Percentiles rank a stretch among this genome's conserved stretches.
phyloP scores from a whole-genome alignment of 2,113 vertebrate genomes.

The Ictidomys tridecemlineatus region DNA sequence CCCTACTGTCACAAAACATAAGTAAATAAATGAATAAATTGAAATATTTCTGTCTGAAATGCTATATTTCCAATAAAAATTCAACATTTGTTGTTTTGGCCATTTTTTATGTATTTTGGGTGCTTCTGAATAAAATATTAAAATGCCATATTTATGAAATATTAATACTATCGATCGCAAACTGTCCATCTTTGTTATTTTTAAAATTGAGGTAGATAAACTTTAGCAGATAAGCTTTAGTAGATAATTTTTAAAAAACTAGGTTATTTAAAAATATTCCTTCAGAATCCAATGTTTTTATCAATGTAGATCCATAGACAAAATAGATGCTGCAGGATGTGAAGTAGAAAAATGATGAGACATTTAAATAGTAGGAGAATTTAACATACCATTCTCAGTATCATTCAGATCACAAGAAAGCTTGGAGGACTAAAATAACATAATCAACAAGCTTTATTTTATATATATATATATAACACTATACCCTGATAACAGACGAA shows the following conservation, averaged over 20 bases:
- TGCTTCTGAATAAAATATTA: background rate
- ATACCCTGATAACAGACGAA: background rate
- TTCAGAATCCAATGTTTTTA: too few relatives aligned
- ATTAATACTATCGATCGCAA: background rate
- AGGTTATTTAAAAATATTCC: too few relatives aligned
- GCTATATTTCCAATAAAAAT: too few relatives aligned
- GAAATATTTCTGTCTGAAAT: too few relatives aligned
- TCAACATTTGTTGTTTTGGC: background rate
- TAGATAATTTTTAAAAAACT: too few relatives aligned
- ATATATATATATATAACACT: background rate
- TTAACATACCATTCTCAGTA: background rate
- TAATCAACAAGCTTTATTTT: background rate
- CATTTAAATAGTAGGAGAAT: background rate
- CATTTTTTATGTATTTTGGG: background rate
- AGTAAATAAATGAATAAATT: too few relatives aligned
- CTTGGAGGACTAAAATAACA: background rate
- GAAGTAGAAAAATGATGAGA: background rate
- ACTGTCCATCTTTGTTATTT: background rate
- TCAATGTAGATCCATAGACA: background rate
- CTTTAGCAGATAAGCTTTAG: background rate
- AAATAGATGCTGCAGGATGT: background rate
- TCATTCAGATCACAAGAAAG: background rate
- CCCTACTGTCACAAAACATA: too few relatives aligned
- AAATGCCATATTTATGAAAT: background rate
- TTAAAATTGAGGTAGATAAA: background rate